Evolutionary conservation across 2,797 vertebrate species (phyloP).

Genomic region (Paratrypauchen microcephalus): DNA sequence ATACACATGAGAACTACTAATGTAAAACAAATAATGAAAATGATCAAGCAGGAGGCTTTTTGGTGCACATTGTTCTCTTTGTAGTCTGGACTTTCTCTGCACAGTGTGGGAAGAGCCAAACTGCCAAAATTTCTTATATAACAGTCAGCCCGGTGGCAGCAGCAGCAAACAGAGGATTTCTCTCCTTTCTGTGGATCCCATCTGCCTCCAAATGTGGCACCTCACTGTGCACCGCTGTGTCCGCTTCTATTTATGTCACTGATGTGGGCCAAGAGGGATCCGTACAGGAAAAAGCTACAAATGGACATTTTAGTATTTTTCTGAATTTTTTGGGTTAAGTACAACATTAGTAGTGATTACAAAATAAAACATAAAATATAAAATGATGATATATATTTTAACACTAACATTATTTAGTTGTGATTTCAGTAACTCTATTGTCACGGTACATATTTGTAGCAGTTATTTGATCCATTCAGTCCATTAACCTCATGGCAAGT

Average conservation of each 20-base stretch:
- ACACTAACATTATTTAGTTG: too few species aligned
- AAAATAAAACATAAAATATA: neutral
- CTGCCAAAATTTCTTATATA: slow-evolving; percentile 53
- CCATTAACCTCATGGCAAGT: too few species aligned
- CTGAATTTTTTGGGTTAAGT: slow-evolving; percentile 9
- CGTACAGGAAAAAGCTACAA: slow-evolving; percentile 22
- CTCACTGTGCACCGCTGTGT: slow-evolving; percentile 26
- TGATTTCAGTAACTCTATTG: too few species aligned
- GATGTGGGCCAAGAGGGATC: slow-evolving; percentile 46
- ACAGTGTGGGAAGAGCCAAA: slow-evolving; percentile 50
- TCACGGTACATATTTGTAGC: neutral
- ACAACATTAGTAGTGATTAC: neutral
- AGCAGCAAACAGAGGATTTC: slow-evolving; percentile 33
- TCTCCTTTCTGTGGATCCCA: slow-evolving; percentile 28
- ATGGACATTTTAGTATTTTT: slow-evolving; percentile 14
- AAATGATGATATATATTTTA: neutral
- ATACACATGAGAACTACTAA: neutral
- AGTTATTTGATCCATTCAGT: neutral
- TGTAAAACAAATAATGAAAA: neutral
- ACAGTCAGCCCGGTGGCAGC: slow-evolving; percentile 54
- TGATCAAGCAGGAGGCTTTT: neutral
- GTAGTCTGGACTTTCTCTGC: slow-evolving; percentile 45
- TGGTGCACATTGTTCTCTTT: neutral
- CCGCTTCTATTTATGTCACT: slow-evolving; percentile 54
- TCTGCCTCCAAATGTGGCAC: slow-evolving; percentile 30